Percentiles rank a stretch among this genome's conserved stretches.
Conservation (phyloP, 2,888 invertebrate species). For the Phengaris alcon region DNA sequence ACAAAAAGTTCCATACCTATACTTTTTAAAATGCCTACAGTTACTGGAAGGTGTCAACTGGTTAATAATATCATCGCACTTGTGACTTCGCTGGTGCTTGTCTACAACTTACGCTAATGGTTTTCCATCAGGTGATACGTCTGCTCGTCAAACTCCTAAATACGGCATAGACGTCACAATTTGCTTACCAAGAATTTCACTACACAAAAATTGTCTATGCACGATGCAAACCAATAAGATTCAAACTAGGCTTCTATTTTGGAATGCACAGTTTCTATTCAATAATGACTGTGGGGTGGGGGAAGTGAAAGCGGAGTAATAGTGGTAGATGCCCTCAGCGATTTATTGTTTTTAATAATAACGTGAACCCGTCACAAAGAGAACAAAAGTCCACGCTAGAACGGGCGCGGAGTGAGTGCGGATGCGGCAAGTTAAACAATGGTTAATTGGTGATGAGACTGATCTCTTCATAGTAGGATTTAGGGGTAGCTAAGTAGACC, state of each 20-base stretch:
- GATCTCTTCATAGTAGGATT: not conserved
- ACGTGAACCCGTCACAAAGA: conserved; percentile 76
- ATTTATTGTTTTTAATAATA: conserved; percentile 81
- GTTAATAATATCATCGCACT: not conserved
- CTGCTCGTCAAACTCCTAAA: not conserved
- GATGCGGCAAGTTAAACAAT: conserved; percentile 18
- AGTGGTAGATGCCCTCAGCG: conserved; percentile 76
- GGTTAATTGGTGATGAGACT: not conserved
- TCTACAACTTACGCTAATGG: not conserved
- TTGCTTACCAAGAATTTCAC: not conserved
- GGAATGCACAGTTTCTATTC: conserved; percentile 25
- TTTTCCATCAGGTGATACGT: not conserved
- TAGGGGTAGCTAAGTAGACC: not conserved
- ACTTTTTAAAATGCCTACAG: not conserved
- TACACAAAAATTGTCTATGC: not conserved
- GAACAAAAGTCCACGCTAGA: conserved; percentile 70
- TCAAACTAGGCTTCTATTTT: conserved; percentile 30
- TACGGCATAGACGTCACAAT: not conserved
- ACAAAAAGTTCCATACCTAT: no score
- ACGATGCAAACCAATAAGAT: not conserved
- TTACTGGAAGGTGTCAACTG: not conserved
- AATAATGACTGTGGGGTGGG: conserved; percentile 41
- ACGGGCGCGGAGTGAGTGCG: conserved; percentile 45
- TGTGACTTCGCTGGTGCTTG: not conserved
- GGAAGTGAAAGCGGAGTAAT: conserved; percentile 73